Conservation (phyloP, 1,140 invertebrate genomes). For the Bombyx mori region DNA sequence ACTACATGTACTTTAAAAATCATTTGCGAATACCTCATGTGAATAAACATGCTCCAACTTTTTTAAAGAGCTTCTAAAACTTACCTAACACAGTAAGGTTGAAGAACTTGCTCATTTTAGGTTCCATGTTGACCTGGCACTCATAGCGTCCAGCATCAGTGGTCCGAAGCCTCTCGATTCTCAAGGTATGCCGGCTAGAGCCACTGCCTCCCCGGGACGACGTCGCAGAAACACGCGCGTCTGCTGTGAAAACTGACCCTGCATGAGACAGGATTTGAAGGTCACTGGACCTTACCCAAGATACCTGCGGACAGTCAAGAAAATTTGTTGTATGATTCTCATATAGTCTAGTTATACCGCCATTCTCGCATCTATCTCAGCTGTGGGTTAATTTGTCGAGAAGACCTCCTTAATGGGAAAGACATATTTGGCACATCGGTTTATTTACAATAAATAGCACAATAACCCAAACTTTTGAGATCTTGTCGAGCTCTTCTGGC, state of each 20-base stretch:
- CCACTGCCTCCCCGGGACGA: conserved; percentile 13
- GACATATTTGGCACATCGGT: too few relatives aligned
- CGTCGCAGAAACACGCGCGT: conserved; percentile 73
- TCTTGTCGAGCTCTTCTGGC: too few relatives aligned
- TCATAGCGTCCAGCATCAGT: conserved; percentile 82
- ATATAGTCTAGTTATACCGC: too few relatives aligned
- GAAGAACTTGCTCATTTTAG: conserved; percentile 81
- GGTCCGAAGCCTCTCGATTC: conserved; percentile 75
- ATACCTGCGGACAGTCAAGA: conserved; percentile 72
- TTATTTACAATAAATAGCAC: too few relatives aligned
- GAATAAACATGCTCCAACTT: too few relatives aligned
- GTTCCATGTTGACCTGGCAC: conserved; percentile 86
- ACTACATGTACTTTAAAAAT: too few relatives aligned
- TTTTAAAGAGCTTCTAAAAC: conserved; percentile 8
- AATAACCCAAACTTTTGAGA: too few relatives aligned
- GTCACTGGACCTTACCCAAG: conserved; percentile 82
- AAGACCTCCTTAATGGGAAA: too few relatives aligned
- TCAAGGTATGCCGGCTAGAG: conserved; percentile 70
- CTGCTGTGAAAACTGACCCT: conserved; percentile 78
- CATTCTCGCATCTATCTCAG: too few relatives aligned
- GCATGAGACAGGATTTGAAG: conserved; percentile 83
- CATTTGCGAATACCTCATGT: too few relatives aligned
- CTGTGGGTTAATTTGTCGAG: too few relatives aligned
- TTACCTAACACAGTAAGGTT: conserved; percentile 77
- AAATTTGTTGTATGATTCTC: too few relatives aligned